Evolutionary conservation across 2,113 vertebrate genomes (phyloP).

Genomic region (Labeo catla): DNA sequence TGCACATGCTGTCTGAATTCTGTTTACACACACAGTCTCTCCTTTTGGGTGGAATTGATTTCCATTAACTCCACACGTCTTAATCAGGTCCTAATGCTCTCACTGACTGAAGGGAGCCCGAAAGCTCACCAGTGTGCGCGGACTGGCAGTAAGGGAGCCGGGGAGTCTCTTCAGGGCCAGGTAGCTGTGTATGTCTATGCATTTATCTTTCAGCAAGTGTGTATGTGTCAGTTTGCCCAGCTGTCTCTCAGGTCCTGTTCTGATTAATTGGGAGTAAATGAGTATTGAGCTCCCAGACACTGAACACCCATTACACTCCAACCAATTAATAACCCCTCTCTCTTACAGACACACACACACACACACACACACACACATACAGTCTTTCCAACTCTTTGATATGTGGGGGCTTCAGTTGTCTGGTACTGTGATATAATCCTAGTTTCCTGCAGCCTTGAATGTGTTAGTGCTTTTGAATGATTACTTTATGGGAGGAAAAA

Average conservation of each 20-base stretch:
- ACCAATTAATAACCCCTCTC: conserved; percentile 66
- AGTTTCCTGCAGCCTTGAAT: not conserved
- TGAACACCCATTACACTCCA: conserved; percentile 70
- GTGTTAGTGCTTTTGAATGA: not conserved
- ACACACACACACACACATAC: not conserved
- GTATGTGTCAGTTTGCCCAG: conserved; percentile 43
- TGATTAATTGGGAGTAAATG: conserved; percentile 67
- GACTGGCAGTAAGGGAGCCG: not conserved
- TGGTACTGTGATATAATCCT: not conserved
- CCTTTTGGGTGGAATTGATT: conserved; percentile 51
- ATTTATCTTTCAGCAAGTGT: conserved; percentile 34
- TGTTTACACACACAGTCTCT: conserved; percentile 35
- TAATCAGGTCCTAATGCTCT: conserved; percentile 48
- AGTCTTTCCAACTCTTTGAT: not conserved
- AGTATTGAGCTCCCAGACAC: conserved; percentile 64
- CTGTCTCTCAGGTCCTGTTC: conserved; percentile 52
- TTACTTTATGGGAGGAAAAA: not conserved
- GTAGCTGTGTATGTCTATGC: conserved; percentile 43
- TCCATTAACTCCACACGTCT: conserved; percentile 43
- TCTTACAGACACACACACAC: conserved; percentile 30
- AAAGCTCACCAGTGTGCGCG: not conserved
- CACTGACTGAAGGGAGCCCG: not conserved
- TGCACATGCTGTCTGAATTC: not conserved
- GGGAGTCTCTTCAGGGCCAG: conserved; percentile 34
- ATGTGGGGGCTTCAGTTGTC: not conserved